Conservation (phyloP, 2,113 vertebrate species). For the Muntiacus muntjak region DNA sequence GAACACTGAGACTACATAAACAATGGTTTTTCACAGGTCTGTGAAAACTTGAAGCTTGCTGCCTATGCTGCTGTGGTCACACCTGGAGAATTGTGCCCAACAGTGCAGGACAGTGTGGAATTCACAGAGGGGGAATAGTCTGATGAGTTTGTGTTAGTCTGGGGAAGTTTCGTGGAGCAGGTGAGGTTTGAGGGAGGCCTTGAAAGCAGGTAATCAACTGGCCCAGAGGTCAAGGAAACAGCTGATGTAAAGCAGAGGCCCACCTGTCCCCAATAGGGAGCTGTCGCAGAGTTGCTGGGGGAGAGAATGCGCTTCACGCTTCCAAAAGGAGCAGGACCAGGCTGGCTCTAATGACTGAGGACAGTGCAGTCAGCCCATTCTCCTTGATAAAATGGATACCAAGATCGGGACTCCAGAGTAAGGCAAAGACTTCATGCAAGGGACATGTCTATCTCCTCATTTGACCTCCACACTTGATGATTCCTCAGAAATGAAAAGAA, state of each 20-base stretch:
- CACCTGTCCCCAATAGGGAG: not conserved
- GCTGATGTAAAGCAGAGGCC: not conserved
- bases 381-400: not conserved
- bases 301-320: fast-evolving
- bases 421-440: not conserved
- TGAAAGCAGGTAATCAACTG: not conserved
- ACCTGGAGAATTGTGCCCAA: not conserved
- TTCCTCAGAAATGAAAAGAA: constrained; percentile 18
- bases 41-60: not conserved
- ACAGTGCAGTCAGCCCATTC: fast-evolving
- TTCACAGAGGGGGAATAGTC: not conserved
- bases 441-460: not conserved
- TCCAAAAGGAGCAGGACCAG: not conserved
- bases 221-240: not conserved
- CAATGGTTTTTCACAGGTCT: not conserved
- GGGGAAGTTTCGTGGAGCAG: not conserved
- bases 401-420: not conserved
- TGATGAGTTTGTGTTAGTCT: not conserved
- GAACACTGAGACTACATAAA: not conserved
- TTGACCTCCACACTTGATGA: not conserved
- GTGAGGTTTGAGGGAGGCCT: not conserved
- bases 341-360: not conserved
- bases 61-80: not conserved
- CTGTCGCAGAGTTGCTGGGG: not conserved
- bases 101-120: not conserved